phyloP scores from a whole-genome alignment of 2,888 invertebrate genomes.

The Dendrolimus pini region DNA sequence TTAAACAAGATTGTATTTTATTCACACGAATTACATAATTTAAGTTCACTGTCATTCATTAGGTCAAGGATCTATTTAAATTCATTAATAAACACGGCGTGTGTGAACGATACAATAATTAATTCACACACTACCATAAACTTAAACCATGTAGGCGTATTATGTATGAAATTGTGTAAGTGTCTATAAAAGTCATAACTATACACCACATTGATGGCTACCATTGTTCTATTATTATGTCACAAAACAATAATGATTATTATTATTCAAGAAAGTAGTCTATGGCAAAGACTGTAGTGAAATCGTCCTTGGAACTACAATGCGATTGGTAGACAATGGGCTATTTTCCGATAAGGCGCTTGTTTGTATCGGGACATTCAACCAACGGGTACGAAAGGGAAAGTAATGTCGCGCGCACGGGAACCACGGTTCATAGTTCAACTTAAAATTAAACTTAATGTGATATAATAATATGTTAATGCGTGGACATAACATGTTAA shows the following conservation, averaged over 20 bases:
- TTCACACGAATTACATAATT: too few species aligned
- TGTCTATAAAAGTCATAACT: too few species aligned
- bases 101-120: not conserved
- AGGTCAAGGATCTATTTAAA: not conserved
- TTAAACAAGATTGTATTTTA: too few species aligned
- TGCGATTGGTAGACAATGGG: constrained; percentile 45
- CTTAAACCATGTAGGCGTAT: not conserved
- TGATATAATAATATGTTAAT: not conserved
- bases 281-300: constrained; percentile 36
- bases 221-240: constrained; percentile 42
- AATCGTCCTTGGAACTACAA: constrained; percentile 59
- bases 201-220: constrained; percentile 10
- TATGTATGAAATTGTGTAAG: not conserved
- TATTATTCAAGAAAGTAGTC: constrained; percentile 28
- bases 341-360: constrained; percentile 48
- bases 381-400: constrained; percentile 61
- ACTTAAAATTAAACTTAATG: not conserved
- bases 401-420: constrained; percentile 24
- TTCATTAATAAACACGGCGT: not conserved
- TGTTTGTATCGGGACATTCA: constrained; percentile 31
- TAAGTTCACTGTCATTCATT: not conserved
- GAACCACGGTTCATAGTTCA: not conserved
- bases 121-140: not conserved
- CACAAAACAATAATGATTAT: constrained; percentile 33
- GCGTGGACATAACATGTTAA: not conserved